A percentile compares a stretch with the other conserved stretches of the same genome.
Evolutionary conservation across 1,140 invertebrate species (phyloP).

Genomic region (Cydia amplana): DNA sequence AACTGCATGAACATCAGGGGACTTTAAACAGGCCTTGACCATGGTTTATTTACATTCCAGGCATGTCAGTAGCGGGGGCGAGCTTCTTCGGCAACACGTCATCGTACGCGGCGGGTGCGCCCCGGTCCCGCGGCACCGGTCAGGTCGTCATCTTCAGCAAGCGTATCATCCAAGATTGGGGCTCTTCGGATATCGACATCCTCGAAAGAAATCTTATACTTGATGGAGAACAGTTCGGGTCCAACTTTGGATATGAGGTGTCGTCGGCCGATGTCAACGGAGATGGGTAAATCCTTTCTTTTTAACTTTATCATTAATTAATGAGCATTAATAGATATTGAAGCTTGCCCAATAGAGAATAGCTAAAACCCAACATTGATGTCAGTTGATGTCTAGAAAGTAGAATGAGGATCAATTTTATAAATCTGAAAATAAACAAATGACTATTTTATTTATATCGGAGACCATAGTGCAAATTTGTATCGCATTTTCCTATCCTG

Average conservation of each 20-base stretch:
- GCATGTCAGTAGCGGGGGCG: conserved; percentile 93
- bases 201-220: conserved; percentile 84
- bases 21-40: background rate
- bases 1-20: no score
- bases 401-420: no score
- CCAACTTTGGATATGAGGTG: conserved; percentile 94
- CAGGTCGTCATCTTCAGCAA: conserved; percentile 91
- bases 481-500: no score
- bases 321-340: no score
- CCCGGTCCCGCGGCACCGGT: conserved; percentile 90
- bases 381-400: no score
- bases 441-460: no score
- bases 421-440: no score
- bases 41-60: conserved; percentile 69
- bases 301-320: background rate
- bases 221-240: conserved; percentile 92
- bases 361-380: no score
- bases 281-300: conserved; percentile 83
- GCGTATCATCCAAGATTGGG: conserved; percentile 73
- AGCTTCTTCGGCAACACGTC: conserved; percentile 84
- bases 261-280: conserved; percentile 91
- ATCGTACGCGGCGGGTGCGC: conserved; percentile 92
- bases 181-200: conserved; percentile 74
- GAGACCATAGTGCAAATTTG: no score
- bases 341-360: no score